Evolutionary conservation across 2,113 vertebrate genomes (phyloP), one percentile per base, ranked within the genome.

Genomic region (Rhodinocichla rosea): DNA sequence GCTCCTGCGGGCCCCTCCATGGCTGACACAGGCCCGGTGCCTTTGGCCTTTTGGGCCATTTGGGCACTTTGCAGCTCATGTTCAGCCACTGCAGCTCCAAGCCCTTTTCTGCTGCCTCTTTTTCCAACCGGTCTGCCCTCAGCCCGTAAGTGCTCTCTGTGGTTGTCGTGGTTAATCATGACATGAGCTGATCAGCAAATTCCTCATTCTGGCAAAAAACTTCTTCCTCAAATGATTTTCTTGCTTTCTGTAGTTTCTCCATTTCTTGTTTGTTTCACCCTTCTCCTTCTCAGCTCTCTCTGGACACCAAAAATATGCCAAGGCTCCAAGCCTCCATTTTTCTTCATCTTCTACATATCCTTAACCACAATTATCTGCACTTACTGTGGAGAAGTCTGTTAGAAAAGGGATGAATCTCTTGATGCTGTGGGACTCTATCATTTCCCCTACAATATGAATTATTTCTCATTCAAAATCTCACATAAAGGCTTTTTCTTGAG

Each of bases 81-180:
- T 23, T 11, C 18, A 50, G 50, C 7, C 11, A 13, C 50, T 44
- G 13, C 10, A 47, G 1, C 3, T 6, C 26, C 9, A 26, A 5
- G 7, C 19, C 15, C 12, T 64, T 80, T 57, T 19, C 18, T 56
- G 10, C 26, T 37, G 32, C 35, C 26, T 40, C 3, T 32, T 88
- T 71, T 42, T 14, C 32, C 22, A 73, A 4, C 11, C 16, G 40
- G 13, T 47, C 65, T 49, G 13, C 13, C 20, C 17, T 47, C 26
- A 57, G 26, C 24, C 24, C 1, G 0, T 19, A 30, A n/a, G 47
- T 2, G 2, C 21, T 80, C 7, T 22, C 8, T 27, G 9, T 12
- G 35, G 6, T 27, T 56, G 14, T 30, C 32, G 14, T 49, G 21
- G 11, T 23, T 59, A 28, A 69, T 24, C 8, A 53, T 28, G 8